Percentiles rank a stretch among this genome's conserved stretches.
Evolutionary conservation across 2,888 invertebrate genomes (phyloP).

Genomic region (Lutraria lutraria): DNA sequence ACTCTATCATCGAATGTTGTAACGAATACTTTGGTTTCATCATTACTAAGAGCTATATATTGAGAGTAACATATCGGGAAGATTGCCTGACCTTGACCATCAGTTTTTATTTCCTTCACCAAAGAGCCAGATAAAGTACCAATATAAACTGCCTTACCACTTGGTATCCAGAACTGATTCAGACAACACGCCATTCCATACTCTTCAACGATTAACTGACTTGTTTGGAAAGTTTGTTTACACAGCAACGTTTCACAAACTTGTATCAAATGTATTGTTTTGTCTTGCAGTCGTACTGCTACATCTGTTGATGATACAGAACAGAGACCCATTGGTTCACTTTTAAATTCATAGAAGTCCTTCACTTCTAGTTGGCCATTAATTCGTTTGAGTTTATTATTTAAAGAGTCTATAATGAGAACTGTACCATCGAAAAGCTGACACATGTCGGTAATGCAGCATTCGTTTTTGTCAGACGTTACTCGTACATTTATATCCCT

Average conservation of each 20-base stretch:
- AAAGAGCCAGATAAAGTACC: not conserved
- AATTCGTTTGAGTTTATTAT: conserved; percentile 3
- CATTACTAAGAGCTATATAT: conserved; percentile 3
- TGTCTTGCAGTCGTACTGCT: not conserved
- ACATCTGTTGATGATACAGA: not conserved
- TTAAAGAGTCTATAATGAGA: not conserved
- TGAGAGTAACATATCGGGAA: not conserved
- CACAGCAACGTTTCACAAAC: not conserved
- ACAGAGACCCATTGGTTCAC: not conserved
- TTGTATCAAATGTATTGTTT: not conserved
- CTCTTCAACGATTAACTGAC: too few species aligned
- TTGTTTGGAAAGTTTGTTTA: not conserved
- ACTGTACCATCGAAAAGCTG: conserved; percentile 13
- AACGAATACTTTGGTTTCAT: conserved; percentile 5
- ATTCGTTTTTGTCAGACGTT: not conserved
- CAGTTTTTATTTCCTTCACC: not conserved
- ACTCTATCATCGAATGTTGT: not conserved
- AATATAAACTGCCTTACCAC: not conserved
- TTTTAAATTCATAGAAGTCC: conserved; percentile 1
- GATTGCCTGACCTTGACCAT: not conserved
- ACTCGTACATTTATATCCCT: not conserved
- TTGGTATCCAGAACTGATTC: not conserved
- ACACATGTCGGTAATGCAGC: not conserved
- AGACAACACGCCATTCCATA: not conserved
- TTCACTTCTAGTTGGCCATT: not conserved